Percentiles rank a stretch among this genome's conserved stretches.
phyloP scores from a whole-genome alignment of 2,888 invertebrate genomes.

The Lepidochitona cinerea region DNA sequence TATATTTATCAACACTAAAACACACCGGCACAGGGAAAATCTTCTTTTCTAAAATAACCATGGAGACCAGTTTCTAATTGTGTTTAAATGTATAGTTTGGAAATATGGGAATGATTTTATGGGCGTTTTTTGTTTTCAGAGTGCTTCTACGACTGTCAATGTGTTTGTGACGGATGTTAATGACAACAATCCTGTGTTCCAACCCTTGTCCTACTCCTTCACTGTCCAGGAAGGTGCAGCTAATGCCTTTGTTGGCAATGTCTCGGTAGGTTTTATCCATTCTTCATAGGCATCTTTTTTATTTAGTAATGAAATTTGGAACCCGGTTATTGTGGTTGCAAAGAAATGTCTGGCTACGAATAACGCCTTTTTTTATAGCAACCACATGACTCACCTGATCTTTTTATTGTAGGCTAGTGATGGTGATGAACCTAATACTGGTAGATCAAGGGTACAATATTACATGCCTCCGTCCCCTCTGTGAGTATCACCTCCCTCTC shows the following conservation, averaged over 20 bases:
- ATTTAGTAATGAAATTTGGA: too few relatives aligned
- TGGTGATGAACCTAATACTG: conserved; percentile 32
- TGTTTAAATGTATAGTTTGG: too few relatives aligned
- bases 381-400: background rate
- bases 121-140: conserved; percentile 25
- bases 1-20: too few relatives aligned
- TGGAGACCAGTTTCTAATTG: too few relatives aligned
- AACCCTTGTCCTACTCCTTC: conserved; percentile 32
- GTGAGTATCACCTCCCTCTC: background rate
- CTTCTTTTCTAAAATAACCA: too few relatives aligned
- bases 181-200: conserved; percentile 52
- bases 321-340: too few relatives aligned
- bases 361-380: too few relatives aligned
- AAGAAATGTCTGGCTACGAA: too few relatives aligned
- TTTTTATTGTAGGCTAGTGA: conserved; percentile 37
- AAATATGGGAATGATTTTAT: too few relatives aligned
- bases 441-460: conserved; percentile 40
- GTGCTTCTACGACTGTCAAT: conserved; percentile 40
- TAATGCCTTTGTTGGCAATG: conserved; percentile 39
- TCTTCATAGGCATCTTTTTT: too few relatives aligned
- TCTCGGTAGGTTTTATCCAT: conserved; percentile 42
- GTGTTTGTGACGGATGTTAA: conserved; percentile 52
- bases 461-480: background rate
- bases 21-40: too few relatives aligned
- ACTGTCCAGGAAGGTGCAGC: conserved; percentile 42